Percentiles rank a stretch among this genome's conserved stretches.
Conservation (phyloP, 2,113 vertebrate genomes). For the Barnardius zonarius region DNA sequence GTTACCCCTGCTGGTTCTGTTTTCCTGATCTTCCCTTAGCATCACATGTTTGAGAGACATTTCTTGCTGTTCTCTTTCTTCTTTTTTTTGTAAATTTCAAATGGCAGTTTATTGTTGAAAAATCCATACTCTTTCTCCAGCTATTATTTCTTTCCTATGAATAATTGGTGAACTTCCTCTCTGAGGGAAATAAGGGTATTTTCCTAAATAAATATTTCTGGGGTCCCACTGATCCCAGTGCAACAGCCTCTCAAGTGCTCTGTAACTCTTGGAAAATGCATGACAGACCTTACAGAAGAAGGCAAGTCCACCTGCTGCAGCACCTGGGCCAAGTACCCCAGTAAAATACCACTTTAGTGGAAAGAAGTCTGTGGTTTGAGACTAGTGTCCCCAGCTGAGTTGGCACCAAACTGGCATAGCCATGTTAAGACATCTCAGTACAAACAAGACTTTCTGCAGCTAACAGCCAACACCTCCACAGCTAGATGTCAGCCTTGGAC, state of each 20-base stretch:
- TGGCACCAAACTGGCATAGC: neutral
- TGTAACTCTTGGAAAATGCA: neutral
- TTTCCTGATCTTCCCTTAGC: conserved; percentile 48
- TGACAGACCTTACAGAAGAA: neutral
- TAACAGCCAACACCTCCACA: neutral
- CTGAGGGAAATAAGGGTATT: neutral
- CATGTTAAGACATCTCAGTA: neutral
- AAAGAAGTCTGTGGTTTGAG: neutral
- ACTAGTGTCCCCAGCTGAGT: neutral
- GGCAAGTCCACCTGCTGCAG: neutral
- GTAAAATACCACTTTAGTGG: neutral
- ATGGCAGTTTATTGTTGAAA: conserved; percentile 45
- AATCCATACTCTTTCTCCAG: conserved; percentile 1
- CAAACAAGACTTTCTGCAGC: neutral
- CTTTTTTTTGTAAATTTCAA: neutral
- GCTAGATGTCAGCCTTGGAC: neutral
- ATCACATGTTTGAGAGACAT: conserved; percentile 2
- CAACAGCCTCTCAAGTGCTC: neutral
- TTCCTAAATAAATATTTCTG: neutral
- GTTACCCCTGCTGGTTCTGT: conserved; percentile 57
- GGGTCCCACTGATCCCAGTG: neutral
- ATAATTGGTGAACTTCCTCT: neutral
- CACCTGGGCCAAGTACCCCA: neutral
- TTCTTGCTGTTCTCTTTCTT: neutral
- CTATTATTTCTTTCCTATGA: conserved; percentile 16